A percentile compares a stretch with the other conserved stretches of the same genome.
phyloP scores from a whole-genome alignment of 2,888 invertebrate genomes.

The Eilema sororculum region DNA sequence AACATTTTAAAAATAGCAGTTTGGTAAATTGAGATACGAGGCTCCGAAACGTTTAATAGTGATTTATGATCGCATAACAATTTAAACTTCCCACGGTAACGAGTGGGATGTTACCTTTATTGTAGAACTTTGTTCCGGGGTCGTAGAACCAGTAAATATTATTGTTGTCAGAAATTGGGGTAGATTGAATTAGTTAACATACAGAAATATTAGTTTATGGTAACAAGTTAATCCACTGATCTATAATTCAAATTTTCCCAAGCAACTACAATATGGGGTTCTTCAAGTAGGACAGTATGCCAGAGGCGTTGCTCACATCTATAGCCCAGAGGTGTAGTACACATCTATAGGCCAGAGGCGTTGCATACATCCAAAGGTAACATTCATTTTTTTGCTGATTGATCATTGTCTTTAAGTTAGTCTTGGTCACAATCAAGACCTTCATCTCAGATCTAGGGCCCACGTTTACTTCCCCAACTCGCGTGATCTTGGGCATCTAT shows the following conservation, averaged over 20 bases:
- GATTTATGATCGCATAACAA: conserved; percentile 53
- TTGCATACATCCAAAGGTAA: too few species aligned
- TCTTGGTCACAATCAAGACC: too few species aligned
- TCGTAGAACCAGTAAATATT: conserved; percentile 37
- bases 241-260: background rate
- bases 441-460: too few species aligned
- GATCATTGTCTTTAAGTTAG: too few species aligned
- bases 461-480: too few species aligned
- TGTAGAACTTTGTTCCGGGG: conserved; percentile 43
- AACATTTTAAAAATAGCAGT: conserved; percentile 59
- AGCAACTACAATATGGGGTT: too few species aligned
- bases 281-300: too few species aligned
- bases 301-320: too few species aligned
- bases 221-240: background rate
- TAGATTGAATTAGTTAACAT: conserved; percentile 21
- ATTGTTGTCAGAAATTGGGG: conserved; percentile 32
- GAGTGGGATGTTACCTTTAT: conserved; percentile 40
- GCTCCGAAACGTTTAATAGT: conserved; percentile 50
- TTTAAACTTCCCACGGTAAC: conserved; percentile 52
- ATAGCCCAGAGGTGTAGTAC: too few species aligned
- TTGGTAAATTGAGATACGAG: conserved; percentile 55
- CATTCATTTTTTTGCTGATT: too few species aligned
- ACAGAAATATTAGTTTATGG: background rate
- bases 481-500: too few species aligned
- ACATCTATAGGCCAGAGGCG: too few species aligned